Percentiles rank a stretch among this genome's conserved stretches.
These are phyloP conservation scores for Gephyroberyx darwinii DNA, from an alignment of 2,797 vertebrate species.

Conservation along the genomic window DNA sequence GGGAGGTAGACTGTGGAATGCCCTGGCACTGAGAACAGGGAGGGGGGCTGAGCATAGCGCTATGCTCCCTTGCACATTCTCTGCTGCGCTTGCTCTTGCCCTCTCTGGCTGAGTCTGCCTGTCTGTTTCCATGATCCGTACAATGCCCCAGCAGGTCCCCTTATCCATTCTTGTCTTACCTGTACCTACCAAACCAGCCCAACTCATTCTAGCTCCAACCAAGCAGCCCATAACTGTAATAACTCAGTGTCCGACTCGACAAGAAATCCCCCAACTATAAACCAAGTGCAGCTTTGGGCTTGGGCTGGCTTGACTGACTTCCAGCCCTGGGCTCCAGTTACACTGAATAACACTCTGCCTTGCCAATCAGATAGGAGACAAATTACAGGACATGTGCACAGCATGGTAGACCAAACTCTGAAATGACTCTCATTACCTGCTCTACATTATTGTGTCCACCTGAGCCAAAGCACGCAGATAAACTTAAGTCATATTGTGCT, in stretches of 20 bases:
- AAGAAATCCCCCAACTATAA: slow-evolving; percentile 47
- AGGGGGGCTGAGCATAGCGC: slow-evolving; percentile 54
- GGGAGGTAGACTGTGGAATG: slow-evolving; percentile 76
- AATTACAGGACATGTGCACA: slow-evolving; percentile 55
- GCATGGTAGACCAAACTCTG: slow-evolving; percentile 34
- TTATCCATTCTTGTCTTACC: slow-evolving; percentile 55
- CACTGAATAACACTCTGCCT: slow-evolving; percentile 55
- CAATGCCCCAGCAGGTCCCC: slow-evolving; percentile 29
- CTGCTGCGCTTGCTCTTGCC: slow-evolving; percentile 52
- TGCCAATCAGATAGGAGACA: slow-evolving; percentile 72
- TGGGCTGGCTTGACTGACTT: slow-evolving; percentile 53
- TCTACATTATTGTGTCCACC: slow-evolving; percentile 13
- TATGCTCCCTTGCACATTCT: slow-evolving; percentile 62
- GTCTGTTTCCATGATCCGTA: slow-evolving; percentile 61
- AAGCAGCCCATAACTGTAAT: slow-evolving; percentile 53
- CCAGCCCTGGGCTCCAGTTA: slow-evolving; percentile 60
- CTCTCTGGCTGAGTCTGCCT: slow-evolving; percentile 49
- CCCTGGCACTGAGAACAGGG: slow-evolving; percentile 69
- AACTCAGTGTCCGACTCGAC: slow-evolving; percentile 46
- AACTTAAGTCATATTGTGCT: slow-evolving; percentile 19
- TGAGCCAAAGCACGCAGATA: slow-evolving; percentile 44
- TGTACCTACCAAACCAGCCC: slow-evolving; percentile 51
- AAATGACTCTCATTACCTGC: slow-evolving; percentile 11
- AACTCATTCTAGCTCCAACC: slow-evolving; percentile 26
- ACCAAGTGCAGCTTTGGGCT: slow-evolving; percentile 38